A percentile compares a stretch with the other conserved stretches of the same genome.
phyloP scores from a whole-genome alignment of 2,888 invertebrate genomes.

The Ichneumon xanthorius region DNA sequence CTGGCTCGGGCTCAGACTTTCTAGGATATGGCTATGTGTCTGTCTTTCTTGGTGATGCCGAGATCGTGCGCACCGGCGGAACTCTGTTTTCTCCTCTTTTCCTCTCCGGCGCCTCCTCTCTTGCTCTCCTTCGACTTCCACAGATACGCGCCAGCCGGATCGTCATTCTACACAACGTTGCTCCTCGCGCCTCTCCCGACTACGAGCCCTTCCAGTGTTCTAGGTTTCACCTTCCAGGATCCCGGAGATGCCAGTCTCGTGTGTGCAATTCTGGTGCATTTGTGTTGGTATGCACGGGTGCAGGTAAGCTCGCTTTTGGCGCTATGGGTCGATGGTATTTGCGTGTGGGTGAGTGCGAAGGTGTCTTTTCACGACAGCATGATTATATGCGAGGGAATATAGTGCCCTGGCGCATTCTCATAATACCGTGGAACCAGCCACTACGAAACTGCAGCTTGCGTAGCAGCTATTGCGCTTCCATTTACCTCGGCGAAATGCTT shows the following conservation, averaged over 20 bases:
- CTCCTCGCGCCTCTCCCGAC: constrained; percentile 18
- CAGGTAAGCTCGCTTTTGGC: constrained; percentile 1
- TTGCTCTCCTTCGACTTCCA: constrained; percentile 11
- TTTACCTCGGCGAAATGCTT: not conserved
- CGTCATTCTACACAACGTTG: constrained; percentile 31
- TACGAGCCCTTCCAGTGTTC: constrained; percentile 27
- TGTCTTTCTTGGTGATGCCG: constrained; percentile 36
- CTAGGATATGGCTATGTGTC: not conserved
- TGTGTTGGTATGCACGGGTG: constrained; percentile 25
- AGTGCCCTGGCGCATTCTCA: constrained; percentile 26
- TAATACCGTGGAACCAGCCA: not conserved
- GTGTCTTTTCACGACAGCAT: constrained; percentile 30
- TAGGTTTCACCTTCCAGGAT: constrained; percentile 51
- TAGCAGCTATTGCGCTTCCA: not conserved
- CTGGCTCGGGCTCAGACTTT: constrained; percentile 36
- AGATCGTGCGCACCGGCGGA: constrained; percentile 66
- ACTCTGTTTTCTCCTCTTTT: constrained; percentile 70
- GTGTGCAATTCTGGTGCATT: constrained; percentile 37
- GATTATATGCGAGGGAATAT: constrained; percentile 30
- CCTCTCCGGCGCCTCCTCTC: constrained; percentile 5
- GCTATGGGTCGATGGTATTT: constrained; percentile 19
- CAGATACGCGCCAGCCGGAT: constrained; percentile 26
- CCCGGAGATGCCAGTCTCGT: constrained; percentile 45
- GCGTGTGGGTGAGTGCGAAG: not conserved
- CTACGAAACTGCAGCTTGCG: not conserved